Base-by-base conservation (phyloP, 2,797 vertebrate species). In the Notolepis coatsorum region DNA sequence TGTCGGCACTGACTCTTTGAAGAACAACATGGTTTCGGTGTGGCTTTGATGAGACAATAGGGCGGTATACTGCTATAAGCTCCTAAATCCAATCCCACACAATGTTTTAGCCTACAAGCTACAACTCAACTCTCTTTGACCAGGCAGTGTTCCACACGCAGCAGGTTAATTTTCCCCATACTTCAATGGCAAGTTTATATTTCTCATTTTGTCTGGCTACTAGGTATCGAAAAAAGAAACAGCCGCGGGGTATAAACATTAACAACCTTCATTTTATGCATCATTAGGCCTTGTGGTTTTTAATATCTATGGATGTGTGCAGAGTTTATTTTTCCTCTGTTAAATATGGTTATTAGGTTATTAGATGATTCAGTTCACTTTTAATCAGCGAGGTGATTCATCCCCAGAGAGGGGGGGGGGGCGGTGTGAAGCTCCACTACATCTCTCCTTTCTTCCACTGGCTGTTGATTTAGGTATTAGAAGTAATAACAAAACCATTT, bases 301-400 rank as follows among this genome's bases (percentile, higher is more conserved):
- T 72, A 75, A 75, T 73, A 75, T 73, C 68, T 39, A 67, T 66
- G 48, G 58, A 68, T 52, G 57, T 75, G 54, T 69, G 52, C 60
- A 42, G 63, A 54, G 49, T 68, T 60, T 43, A 63, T 75, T 75
- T 60, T 57, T 59, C 67, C 53, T 38, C 48, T 20, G 27, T 77
- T 66, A 64, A 66, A 60, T 62, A 61, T 58, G 30, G 50, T 77
- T 63, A 83, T n/a, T n/a, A n/a, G 80, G 65, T 79, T 87, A 86
- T 77, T 88, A 82, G 81, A 84, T 87, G 79, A 88, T 84, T 86
- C 81, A 82, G 69, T 0, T 37, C 87, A 88, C 87, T 72, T 92
- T 91, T 89, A 91, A 89, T 91, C 80, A 84, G 85, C 68, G 75
- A 88, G 87, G 72, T 80, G 89, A 88, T 83, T 89, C 81, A 85